These are phyloP conservation scores for Bettongia penicillata DNA, from an alignment of 2,113 vertebrate species.

Conservation along the genomic window DNA sequence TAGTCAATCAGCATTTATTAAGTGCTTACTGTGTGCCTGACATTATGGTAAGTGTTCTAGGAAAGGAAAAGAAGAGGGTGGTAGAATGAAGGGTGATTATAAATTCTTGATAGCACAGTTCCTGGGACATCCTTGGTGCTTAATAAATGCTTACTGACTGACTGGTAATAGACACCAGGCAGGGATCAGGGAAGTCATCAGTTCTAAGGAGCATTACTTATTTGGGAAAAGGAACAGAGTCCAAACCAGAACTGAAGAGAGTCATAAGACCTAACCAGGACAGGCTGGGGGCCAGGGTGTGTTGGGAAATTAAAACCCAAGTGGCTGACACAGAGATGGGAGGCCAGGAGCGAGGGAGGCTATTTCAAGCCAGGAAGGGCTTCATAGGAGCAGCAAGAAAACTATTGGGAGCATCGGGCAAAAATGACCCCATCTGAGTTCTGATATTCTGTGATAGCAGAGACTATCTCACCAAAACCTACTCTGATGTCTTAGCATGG, in stretches of 20 bases:
- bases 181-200: neutral
- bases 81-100: neutral
- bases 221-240: neutral
- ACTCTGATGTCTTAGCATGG: neutral
- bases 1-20: too few species aligned
- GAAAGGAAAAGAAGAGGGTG: too few species aligned
- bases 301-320: neutral
- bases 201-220: neutral
- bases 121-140: neutral
- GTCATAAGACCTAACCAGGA: neutral
- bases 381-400: neutral
- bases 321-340: neutral
- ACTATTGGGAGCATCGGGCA: neutral
- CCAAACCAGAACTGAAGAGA: neutral
- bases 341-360: neutral
- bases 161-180: neutral
- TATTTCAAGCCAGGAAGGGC: neutral
- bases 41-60: too few species aligned
- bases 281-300: neutral
- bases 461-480: neutral
- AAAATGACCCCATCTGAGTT: neutral
- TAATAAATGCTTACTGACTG: neutral
- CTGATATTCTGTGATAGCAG: neutral
- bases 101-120: neutral
- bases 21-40: too few species aligned